Percentiles rank a stretch among this genome's conserved stretches.
Conservation (phyloP, 2,113 vertebrate genomes). For the Chlamydotis undulata region DNA sequence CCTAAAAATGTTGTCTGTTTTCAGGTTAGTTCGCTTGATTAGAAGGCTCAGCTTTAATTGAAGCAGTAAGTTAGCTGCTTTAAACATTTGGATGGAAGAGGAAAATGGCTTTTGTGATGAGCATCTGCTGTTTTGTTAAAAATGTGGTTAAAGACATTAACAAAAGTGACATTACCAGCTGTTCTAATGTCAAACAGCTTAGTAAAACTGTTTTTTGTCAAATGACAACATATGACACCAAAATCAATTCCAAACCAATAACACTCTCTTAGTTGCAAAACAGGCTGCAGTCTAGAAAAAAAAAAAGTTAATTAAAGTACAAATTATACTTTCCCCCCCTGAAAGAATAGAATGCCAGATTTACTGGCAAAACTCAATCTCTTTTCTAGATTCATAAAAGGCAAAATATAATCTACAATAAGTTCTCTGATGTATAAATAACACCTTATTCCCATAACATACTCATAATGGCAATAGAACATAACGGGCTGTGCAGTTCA, state of each 20-base stretch:
- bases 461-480: background rate
- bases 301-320: constrained; percentile 68
- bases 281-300: constrained; percentile 39
- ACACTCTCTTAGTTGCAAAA: constrained; percentile 69
- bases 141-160: constrained; percentile 85
- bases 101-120: constrained; percentile 84
- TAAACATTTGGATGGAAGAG: constrained; percentile 73
- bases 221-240: constrained; percentile 84
- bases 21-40: constrained; percentile 35
- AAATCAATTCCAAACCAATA: constrained; percentile 82
- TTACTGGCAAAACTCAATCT: constrained; percentile 26
- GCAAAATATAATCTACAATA: background rate
- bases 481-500: constrained; percentile 11
- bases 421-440: constrained; percentile 46
- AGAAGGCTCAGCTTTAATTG: constrained; percentile 31
- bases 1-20: background rate
- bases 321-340: constrained; percentile 49
- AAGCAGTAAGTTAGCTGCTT: constrained; percentile 56
- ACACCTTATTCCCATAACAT: constrained; percentile 25
- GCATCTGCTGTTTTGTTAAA: constrained; percentile 90
- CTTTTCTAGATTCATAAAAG: constrained; percentile 30
- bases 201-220: constrained; percentile 81
- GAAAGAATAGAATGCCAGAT: constrained; percentile 18
- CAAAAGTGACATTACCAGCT: constrained; percentile 85
- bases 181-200: constrained; percentile 81